phyloP scores from a whole-genome alignment of 2,113 vertebrate species.

The Chlamydotis undulata region DNA sequence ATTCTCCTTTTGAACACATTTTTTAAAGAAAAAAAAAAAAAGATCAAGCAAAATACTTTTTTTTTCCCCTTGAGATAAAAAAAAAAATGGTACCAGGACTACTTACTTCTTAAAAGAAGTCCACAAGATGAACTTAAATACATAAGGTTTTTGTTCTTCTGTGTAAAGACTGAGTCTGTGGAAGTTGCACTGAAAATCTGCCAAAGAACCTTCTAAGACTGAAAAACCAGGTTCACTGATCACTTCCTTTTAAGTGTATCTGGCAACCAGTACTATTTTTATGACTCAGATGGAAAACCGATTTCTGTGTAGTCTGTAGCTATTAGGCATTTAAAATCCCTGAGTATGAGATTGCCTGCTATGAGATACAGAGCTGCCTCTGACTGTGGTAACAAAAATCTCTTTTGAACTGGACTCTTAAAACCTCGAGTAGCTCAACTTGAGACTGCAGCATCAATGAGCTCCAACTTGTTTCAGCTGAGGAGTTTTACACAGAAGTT shows the following conservation, averaged over 20 bases:
- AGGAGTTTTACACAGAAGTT: background rate
- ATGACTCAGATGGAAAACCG: conserved; percentile 5
- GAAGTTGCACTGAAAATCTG: background rate
- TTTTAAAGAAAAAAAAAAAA: background rate
- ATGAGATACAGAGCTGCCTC: background rate
- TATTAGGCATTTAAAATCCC: conserved; percentile 35
- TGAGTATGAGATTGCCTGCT: background rate
- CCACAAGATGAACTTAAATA: conserved; percentile 35
- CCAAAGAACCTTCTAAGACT: conserved; percentile 19
- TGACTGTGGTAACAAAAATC: background rate
- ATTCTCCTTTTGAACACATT: background rate
- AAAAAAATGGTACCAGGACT: background rate
- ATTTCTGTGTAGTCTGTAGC: background rate
- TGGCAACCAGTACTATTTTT: conserved; percentile 44
- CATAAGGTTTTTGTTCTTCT: background rate
- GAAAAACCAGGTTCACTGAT: conserved; percentile 42
- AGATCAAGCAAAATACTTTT: background rate
- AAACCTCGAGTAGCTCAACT: background rate
- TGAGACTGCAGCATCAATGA: background rate
- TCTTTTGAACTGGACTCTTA: background rate
- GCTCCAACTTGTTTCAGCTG: background rate
- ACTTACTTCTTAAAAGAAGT: conserved; percentile 16
- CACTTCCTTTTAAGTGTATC: conserved; percentile 27
- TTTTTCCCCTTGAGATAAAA: background rate
- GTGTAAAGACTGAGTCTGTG: background rate